Base-by-base conservation (phyloP, 2,113 vertebrate genomes). In the Corythornis vintsioides region DNA sequence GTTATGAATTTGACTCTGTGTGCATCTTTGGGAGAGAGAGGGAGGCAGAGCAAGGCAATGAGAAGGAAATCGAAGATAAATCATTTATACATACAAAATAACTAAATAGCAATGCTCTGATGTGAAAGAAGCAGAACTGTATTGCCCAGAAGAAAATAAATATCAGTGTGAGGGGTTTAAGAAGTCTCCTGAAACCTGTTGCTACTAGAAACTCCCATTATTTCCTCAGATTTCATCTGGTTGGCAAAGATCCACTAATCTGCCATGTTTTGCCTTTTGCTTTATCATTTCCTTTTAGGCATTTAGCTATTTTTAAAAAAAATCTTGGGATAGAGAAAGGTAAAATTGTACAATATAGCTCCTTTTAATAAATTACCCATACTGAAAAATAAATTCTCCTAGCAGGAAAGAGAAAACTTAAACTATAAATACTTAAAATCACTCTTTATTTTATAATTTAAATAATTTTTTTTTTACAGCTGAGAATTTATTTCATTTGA, bases 1-100 rank as follows among this genome's bases (percentile, higher is more conserved):
- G 92, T 79, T 93, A 89, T 92, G 94, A 93, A 96, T 96, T 96
- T 92, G 84, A 92, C 66, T 89, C 77, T 59, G 42, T 90, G 95
- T 91, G 95, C 72, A 56, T 91, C 94, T 89, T 76, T 92, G 84
- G n/a, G 85, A 81, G 83, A 45, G 42, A 64, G 70, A 79, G 78
- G 56, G 80, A 86, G 79, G 70, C 55, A 88, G 64, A 88, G 20
- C 2, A 14, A 92, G 60, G 85, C 71, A 80, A 83, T 83, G 84
- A 84, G 83, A 73, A 73, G 50, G n/a, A 86, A 89, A 84, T 24
- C 14, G 1, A 57, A 83, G 66, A 90, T 59, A 81, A 90, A 90
- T 76, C 21, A 79, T 96, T 94, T 83, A 79, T 56, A 79, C 38
- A 18, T 48, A 82, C 71, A 52, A 79, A 95, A 89, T 59, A 84